Percentiles rank a stretch among this genome's conserved stretches.
Conservation (phyloP, 2,113 vertebrate genomes). For the Cyrtonyx montezumae region DNA sequence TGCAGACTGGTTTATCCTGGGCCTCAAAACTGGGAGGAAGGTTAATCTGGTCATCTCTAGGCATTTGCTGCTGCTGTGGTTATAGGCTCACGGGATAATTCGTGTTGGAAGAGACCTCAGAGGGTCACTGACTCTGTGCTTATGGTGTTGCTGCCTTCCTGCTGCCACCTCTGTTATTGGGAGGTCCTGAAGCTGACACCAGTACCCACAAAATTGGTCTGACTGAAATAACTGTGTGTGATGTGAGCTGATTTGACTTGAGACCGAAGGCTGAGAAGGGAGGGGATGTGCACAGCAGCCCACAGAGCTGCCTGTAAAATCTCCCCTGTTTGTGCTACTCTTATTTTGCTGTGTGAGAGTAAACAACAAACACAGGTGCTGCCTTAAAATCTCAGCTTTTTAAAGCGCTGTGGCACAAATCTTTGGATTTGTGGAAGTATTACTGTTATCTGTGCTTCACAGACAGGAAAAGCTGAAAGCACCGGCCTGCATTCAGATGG, state of each 20-base stretch:
- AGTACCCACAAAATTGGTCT: background rate
- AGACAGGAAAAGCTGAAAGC: background rate
- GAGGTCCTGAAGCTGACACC: background rate
- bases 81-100: background rate
- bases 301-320: background rate
- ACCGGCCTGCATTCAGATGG: background rate
- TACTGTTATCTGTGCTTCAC: background rate
- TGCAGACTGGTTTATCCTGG: background rate
- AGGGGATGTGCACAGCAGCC: background rate
- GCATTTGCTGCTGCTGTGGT: constrained; percentile 32
- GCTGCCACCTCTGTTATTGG: background rate
- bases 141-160: background rate
- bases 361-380: background rate
- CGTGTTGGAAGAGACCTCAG: background rate
- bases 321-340: background rate
- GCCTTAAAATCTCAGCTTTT: background rate
- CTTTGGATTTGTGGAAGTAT: background rate
- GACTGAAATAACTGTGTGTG: background rate
- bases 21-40: constrained; percentile 17
- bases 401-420: background rate
- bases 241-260: background rate
- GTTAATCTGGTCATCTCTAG: background rate
- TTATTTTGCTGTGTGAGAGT: background rate
- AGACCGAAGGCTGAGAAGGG: background rate
- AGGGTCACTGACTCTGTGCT: background rate